Evolutionary conservation across 2,113 vertebrate species (phyloP).

Genomic region (Galbula dea): DNA sequence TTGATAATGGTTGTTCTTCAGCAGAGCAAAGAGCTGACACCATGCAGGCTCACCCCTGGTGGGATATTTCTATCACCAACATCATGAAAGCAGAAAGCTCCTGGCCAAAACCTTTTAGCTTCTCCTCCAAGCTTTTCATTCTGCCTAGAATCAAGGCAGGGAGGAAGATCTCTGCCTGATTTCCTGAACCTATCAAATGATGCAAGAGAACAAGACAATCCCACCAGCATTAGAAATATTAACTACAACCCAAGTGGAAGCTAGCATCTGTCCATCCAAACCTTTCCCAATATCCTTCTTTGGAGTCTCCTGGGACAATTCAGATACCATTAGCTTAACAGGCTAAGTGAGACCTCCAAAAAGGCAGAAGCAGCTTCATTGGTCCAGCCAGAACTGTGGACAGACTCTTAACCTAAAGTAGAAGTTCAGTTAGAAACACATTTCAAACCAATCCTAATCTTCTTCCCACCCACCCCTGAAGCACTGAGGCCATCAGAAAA

Average conservation of each 20-base stretch:
- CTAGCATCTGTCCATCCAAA: not conserved
- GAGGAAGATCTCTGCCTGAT: not conserved
- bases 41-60: not conserved
- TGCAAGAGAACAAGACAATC: not conserved
- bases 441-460: not conserved
- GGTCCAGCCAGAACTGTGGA: not conserved
- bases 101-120: not conserved
- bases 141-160: not conserved
- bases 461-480: fast-evolving
- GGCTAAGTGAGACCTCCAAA: not conserved
- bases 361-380: not conserved
- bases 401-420: not conserved
- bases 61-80: not conserved
- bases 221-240: not conserved
- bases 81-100: not conserved
- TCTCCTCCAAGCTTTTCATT: not conserved
- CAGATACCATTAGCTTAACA: not conserved
- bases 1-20: not conserved
- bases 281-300: not conserved
- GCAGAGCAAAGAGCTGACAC: not conserved
- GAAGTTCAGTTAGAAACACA: not conserved
- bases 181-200: not conserved
- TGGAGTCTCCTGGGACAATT: not conserved
- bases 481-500: no score
- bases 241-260: not conserved